A percentile compares a stretch with the other conserved stretches of the same genome.
phyloP scores from a whole-genome alignment of 2,113 vertebrate genomes.

The Genyomyrus donnyi region DNA sequence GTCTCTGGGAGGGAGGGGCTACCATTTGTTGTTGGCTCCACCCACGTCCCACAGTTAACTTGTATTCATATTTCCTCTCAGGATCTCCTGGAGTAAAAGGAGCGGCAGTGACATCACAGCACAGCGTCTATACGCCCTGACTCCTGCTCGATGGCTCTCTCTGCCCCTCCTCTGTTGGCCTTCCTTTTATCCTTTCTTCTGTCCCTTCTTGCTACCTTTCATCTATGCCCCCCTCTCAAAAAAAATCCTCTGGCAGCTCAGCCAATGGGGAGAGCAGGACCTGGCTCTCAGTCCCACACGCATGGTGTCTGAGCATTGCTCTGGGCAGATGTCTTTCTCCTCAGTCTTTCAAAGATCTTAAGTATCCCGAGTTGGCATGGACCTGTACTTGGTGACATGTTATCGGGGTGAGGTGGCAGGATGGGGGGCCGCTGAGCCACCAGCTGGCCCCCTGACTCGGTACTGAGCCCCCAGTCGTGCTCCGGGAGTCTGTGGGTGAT shows the following conservation, averaged over 20 bases:
- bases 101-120: conserved; percentile 30
- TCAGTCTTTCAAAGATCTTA: background rate
- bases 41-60: background rate
- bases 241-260: background rate
- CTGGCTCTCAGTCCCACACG: background rate
- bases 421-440: too few relatives aligned
- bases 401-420: background rate
- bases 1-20: background rate
- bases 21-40: background rate
- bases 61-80: conserved; percentile 19
- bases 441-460: background rate
- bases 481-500: background rate
- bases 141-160: conserved; percentile 1
- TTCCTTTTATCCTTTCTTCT: background rate
- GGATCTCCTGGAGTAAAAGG: conserved; percentile 61
- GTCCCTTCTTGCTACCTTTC: conserved; percentile 9
- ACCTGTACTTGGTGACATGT: background rate
- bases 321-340: background rate
- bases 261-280: background rate
- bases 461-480: background rate
- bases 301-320: background rate
- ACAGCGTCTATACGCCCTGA: background rate
- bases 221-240: conserved; percentile 15
- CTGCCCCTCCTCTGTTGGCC: conserved; percentile 25
- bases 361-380: background rate